phyloP scores from a whole-genome alignment of 2,797 vertebrate genomes.

The Balearica regulorum region DNA sequence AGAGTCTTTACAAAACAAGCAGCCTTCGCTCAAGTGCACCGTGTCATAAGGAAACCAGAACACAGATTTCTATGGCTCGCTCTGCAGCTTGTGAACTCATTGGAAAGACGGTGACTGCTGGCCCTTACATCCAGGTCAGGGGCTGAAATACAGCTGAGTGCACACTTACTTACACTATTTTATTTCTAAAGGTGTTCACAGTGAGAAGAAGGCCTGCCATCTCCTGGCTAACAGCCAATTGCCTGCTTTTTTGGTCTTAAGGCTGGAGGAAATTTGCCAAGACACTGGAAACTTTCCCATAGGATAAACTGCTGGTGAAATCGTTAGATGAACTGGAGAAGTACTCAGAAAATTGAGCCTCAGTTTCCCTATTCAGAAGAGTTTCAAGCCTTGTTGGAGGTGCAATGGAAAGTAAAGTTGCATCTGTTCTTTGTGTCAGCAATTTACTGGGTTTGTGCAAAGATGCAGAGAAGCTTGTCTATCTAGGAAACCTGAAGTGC shows the following conservation, averaged over 20 bases:
- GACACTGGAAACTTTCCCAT: fast-evolving
- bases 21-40: neutral
- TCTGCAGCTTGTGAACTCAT: neutral
- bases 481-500: neutral
- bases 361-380: neutral
- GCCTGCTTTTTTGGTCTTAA: neutral
- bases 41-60: neutral
- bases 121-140: neutral
- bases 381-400: neutral
- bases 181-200: neutral
- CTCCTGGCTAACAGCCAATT: neutral
- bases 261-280: neutral
- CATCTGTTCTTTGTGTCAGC: neutral
- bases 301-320: neutral
- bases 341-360: neutral
- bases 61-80: neutral
- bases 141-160: neutral
- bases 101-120: neutral
- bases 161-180: neutral
- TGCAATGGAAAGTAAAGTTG: neutral
- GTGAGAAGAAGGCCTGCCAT: neutral
- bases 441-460: neutral
- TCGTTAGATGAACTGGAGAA: neutral
- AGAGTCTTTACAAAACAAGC: neutral
- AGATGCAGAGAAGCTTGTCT: neutral